A percentile compares a stretch with the other conserved stretches of the same genome.
Evolutionary conservation across 2,797 vertebrate species (phyloP).

Genomic region (Zalophus californianus): DNA sequence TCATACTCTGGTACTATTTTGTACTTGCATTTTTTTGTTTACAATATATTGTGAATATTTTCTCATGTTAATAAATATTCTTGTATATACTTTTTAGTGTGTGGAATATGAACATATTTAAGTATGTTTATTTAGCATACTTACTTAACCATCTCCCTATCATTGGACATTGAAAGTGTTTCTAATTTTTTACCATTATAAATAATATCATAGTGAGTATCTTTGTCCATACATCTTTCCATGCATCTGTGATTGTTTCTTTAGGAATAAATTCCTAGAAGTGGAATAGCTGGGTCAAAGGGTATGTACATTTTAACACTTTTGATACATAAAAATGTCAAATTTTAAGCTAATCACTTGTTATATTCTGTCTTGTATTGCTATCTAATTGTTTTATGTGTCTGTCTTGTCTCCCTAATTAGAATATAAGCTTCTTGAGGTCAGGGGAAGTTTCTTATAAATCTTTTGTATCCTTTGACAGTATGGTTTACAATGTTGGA

Average conservation of each 20-base stretch:
- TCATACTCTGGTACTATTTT: slow-evolving; percentile 57
- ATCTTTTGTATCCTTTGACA: slow-evolving; percentile 58
- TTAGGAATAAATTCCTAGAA: slow-evolving; percentile 83
- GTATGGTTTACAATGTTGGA: slow-evolving; percentile 46
- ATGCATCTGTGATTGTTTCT: slow-evolving; percentile 80
- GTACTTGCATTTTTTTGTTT: slow-evolving; percentile 63
- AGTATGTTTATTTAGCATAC: slow-evolving; percentile 76
- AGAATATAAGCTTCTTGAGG: slow-evolving; percentile 67
- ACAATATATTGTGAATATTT: slow-evolving; percentile 71
- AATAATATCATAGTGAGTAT: slow-evolving; percentile 73
- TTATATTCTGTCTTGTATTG: slow-evolving; percentile 80
- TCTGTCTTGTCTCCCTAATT: slow-evolving; percentile 78
- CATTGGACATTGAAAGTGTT: slow-evolving; percentile 69
- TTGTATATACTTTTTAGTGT: slow-evolving; percentile 56
- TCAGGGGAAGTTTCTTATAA: slow-evolving; percentile 56
- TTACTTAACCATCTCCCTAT: slow-evolving; percentile 59
- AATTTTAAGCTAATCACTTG: slow-evolving; percentile 75
- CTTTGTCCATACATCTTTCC: slow-evolving; percentile 76
- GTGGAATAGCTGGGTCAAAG: slow-evolving; percentile 84
- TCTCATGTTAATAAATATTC: slow-evolving; percentile 59
- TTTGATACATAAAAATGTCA: slow-evolving; percentile 80
- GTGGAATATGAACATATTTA: slow-evolving; percentile 58
- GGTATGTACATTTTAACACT: slow-evolving; percentile 83
- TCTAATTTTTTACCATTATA: slow-evolving; percentile 69
- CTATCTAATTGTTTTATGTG: slow-evolving; percentile 75